Percentiles rank a stretch among this genome's conserved stretches.
Evolutionary conservation across 2,113 vertebrate species (phyloP).

Genomic region (Sula dactylatra): DNA sequence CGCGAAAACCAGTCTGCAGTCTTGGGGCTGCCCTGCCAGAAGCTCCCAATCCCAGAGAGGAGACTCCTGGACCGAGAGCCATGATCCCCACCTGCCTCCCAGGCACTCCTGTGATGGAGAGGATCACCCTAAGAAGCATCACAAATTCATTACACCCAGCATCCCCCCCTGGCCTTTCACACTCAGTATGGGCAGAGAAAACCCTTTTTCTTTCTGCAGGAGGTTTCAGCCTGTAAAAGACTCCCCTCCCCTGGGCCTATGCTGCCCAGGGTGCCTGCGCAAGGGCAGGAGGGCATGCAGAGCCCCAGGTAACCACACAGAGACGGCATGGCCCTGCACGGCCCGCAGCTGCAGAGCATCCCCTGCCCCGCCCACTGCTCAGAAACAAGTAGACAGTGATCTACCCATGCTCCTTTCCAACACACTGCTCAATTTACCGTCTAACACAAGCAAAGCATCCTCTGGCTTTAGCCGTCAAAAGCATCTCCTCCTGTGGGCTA

Average conservation of each 20-base stretch:
- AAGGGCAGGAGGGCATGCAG: neutral
- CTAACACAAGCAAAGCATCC: neutral
- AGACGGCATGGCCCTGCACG: accelerated
- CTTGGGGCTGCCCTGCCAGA: neutral
- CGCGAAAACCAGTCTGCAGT: neutral
- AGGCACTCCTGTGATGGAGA: neutral
- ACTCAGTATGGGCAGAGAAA: neutral
- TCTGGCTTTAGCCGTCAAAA: neutral
- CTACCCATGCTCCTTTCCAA: neutral
- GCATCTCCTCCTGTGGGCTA: neutral
- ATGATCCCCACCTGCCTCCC: neutral
- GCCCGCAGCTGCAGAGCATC: neutral
- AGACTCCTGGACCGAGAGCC: neutral
- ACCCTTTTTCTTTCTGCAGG: neutral
- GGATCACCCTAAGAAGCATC: neutral
- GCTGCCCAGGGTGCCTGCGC: neutral
- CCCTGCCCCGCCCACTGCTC: neutral
- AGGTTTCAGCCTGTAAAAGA: neutral
- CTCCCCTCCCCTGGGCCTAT: neutral
- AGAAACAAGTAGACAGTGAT: neutral
- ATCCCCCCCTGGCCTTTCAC: neutral
- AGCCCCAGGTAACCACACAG: neutral
- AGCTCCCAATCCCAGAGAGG: neutral
- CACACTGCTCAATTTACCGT: neutral
- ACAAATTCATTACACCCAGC: neutral